These are phyloP conservation scores for Poeciliopsis paucimaculata DNA, from an alignment of 2,797 vertebrate species.

Conservation along the genomic window DNA sequence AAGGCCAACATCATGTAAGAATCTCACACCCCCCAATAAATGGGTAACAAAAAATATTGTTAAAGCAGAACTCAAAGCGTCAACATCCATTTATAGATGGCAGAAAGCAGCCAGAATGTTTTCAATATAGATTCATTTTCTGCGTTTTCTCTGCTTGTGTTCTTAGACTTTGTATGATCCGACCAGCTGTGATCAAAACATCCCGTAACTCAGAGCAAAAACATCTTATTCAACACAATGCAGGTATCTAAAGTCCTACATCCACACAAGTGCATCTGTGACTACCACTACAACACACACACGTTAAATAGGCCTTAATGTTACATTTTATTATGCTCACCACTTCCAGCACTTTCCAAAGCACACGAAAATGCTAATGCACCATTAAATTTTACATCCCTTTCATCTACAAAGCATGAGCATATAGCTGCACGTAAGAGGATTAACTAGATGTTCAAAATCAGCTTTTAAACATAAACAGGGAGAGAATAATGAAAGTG, in stretches of 20 bases:
- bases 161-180: background rate
- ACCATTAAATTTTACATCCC: conserved; percentile 46
- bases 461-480: conserved; percentile 43
- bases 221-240: background rate
- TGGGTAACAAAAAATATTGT: background rate
- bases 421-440: conserved; percentile 64
- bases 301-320: background rate
- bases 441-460: conserved; percentile 65
- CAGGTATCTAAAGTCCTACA: background rate
- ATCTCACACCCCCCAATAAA: background rate
- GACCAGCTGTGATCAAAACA: conserved; percentile 2
- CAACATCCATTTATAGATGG: background rate
- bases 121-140: background rate
- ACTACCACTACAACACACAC: background rate
- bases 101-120: background rate
- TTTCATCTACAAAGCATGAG: conserved; percentile 60
- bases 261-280: background rate
- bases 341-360: conserved; percentile 33
- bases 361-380: conserved; percentile 43
- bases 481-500: conserved; percentile 13
- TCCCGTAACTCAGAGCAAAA: background rate
- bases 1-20: background rate
- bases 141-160: background rate
- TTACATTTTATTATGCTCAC: conserved; percentile 27
- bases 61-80: background rate